Evolutionary conservation across 2,113 vertebrate species (phyloP).

Genomic region (Puntigrus tetrazona): DNA sequence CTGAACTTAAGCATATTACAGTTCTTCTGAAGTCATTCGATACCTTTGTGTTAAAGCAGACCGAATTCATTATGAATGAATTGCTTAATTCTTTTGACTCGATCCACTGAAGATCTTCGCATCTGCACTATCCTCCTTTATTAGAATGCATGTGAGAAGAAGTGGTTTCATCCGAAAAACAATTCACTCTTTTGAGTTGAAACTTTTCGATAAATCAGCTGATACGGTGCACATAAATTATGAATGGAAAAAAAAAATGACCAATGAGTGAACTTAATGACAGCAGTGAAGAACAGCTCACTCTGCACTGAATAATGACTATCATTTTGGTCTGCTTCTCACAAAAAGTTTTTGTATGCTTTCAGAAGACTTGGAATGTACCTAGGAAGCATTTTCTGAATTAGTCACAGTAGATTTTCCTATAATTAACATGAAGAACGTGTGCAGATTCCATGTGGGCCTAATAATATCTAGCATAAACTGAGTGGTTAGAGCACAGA

Average conservation of each 20-base stretch:
- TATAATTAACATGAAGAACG: neutral
- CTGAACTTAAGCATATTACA: neutral
- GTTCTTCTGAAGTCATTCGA: neutral
- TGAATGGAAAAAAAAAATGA: neutral
- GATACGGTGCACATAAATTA: neutral
- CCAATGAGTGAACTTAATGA: neutral
- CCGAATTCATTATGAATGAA: neutral
- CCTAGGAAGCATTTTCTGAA: neutral
- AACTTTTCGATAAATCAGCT: neutral
- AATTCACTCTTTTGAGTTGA: neutral
- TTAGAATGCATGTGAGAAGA: neutral
- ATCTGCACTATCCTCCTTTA: neutral
- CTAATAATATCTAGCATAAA: neutral
- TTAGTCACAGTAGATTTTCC: neutral
- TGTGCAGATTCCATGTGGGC: neutral
- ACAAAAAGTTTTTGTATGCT: neutral
- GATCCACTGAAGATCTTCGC: neutral
- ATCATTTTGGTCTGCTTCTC: neutral
- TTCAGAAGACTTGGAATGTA: neutral
- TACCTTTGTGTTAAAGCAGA: neutral
- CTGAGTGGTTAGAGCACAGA: neutral
- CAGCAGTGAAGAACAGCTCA: neutral
- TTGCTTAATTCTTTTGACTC: neutral
- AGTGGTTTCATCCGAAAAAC: neutral
- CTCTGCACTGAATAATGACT: neutral